phyloP scores from a whole-genome alignment of 2,888 invertebrate genomes.

The Branchipolynoe longqiensis region DNA sequence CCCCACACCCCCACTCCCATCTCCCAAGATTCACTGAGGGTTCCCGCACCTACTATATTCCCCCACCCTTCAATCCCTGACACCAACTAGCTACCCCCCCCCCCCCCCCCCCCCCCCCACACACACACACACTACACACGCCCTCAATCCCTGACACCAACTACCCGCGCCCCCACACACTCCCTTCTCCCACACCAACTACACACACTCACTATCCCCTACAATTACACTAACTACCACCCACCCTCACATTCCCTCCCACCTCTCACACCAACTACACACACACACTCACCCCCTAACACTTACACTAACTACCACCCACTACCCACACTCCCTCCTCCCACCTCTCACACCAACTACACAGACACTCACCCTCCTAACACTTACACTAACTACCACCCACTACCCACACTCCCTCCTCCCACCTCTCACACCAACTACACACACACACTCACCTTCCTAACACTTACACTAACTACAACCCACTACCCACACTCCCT shows the following conservation, averaged over 20 bases:
- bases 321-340: not conserved
- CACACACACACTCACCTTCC: too few species aligned
- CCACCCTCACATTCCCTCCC: not conserved
- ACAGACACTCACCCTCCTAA: not conserved
- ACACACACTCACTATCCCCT: too few species aligned
- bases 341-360: not conserved
- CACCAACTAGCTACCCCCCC: not conserved
- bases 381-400: not conserved
- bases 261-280: not conserved
- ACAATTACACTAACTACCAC: too few species aligned
- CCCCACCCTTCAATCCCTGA: not conserved
- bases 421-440: too few species aligned
- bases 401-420: not conserved
- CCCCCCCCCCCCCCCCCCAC: not conserved
- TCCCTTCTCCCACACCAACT: too few species aligned
- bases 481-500: not conserved
- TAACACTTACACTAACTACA: not conserved
- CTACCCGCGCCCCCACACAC: not conserved
- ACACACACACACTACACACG: constrained; percentile 5
- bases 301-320: not conserved
- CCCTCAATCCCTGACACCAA: not conserved
- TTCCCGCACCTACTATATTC: too few species aligned
- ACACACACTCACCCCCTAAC: not conserved
- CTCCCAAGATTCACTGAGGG: too few species aligned
- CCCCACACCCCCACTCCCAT: not conserved